phyloP scores from a whole-genome alignment of 2,113 vertebrate species.

The Bostrychus sinensis region DNA sequence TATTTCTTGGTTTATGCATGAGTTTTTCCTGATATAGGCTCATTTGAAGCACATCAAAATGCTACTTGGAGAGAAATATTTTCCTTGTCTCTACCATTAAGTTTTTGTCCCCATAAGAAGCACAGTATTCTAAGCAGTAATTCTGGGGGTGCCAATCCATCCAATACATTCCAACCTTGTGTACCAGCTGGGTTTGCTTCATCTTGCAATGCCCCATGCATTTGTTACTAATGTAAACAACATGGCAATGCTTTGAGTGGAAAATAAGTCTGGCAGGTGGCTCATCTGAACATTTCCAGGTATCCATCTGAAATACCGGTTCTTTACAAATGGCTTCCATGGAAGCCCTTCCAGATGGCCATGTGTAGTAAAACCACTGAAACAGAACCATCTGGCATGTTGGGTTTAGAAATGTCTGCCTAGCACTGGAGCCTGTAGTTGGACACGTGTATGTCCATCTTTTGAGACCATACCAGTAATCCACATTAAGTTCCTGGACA shows the following conservation, averaged over 20 bases:
- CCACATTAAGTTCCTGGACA: too few relatives aligned
- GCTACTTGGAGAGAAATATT: too few relatives aligned
- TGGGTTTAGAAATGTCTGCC: not conserved
- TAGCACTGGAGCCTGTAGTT: not conserved
- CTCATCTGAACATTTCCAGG: not conserved
- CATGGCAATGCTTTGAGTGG: not conserved
- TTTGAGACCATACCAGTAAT: not conserved
- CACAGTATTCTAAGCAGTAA: too few relatives aligned
- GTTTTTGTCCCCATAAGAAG: too few relatives aligned
- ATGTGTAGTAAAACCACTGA: not conserved
- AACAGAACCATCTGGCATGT: slow-evolving; percentile 1
- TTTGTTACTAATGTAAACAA: slow-evolving; percentile 3
- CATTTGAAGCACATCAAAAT: too few relatives aligned
- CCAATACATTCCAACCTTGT: not conserved
- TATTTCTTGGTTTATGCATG: too few relatives aligned
- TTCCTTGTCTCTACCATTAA: too few relatives aligned
- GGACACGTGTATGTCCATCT: not conserved
- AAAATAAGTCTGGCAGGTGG: not conserved
- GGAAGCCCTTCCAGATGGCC: slow-evolving; percentile 3
- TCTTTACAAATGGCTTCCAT: not conserved
- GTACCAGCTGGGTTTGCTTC: not conserved
- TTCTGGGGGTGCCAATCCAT: not conserved
- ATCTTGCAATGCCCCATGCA: not conserved
- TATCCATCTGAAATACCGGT: not conserved
- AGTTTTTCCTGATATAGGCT: too few relatives aligned